These are phyloP conservation scores for Eristalinus sepulchralis DNA, from an alignment of 2,888 invertebrate species.

Conservation along the genomic window DNA sequence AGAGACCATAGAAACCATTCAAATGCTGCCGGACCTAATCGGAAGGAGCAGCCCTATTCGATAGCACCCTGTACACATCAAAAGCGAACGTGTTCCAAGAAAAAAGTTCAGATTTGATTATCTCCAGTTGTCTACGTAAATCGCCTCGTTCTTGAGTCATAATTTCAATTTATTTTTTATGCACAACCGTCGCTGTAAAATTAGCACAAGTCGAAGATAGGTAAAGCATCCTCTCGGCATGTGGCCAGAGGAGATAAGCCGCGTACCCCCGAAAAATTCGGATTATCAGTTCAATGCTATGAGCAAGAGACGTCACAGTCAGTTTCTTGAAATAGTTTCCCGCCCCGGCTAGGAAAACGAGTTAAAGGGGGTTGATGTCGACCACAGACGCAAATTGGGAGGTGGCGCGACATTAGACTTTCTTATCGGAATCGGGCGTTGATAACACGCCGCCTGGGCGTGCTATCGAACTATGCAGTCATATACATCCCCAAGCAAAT, in stretches of 20 bases:
- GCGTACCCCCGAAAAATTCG: background rate
- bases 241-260: constrained; percentile 4
- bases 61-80: background rate
- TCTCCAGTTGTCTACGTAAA: background rate
- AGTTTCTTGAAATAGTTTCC: background rate
- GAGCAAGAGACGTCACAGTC: constrained; percentile 10
- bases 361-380: background rate
- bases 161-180: constrained; percentile 5
- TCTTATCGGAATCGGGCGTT: constrained; percentile 28
- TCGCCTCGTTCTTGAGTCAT: constrained; percentile 17
- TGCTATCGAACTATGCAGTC: constrained; percentile 18
- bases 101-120: constrained; percentile 2
- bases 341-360: background rate
- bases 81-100: background rate
- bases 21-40: background rate
- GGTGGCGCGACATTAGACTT: constrained; percentile 33
- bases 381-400: background rate
- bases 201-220: background rate
- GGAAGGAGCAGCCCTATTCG: background rate
- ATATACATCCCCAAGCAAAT: constrained; percentile 6
- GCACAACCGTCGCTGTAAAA: background rate
- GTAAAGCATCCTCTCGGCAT: background rate
- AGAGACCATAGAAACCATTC: background rate
- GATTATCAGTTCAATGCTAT: constrained; percentile 19
- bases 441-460: constrained; percentile 40